Evolutionary conservation across 1,140 invertebrate genomes (phyloP), one percentile per base, ranked within the genome.

Genomic region (Calephelis virginiensis): DNA sequence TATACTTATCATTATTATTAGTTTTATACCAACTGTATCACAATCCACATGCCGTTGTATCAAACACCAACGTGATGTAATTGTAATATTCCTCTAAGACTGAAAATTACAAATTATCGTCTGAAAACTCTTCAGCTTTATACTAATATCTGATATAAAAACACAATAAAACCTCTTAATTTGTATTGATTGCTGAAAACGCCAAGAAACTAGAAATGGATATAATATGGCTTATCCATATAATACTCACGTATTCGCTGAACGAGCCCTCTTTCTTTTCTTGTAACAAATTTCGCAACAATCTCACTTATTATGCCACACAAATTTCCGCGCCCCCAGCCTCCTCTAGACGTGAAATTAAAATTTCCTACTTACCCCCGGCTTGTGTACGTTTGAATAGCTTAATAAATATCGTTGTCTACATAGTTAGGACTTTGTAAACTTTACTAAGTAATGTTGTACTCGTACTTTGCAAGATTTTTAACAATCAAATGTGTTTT

Each of bases 261-360:
- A 71, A 79, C 74, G 76, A 74, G 86, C 86, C 88, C 88, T 88
- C 82, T 81, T 90, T 89, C 88, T 90, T 90, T 90, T 90, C 88
- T 90, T 90, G 85, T 89, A 90, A 79, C 86, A 90, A 90, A 90
- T 88, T 90, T 90, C 83, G 86, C 88, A 90, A 90, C 88, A 90
- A 90, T 90, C 88, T 90, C 85, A 90, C 88, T 89, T 90, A 90
- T 89, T 90, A 90, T 90, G 88, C 88, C 85, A 89, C 88, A 90
- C 86, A 89, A 90, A 90, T 90, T 85, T 90, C 86, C 82, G 84
- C 77, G 77, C 81, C 79, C 81, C 77, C 83, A 76, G 75, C 77
- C 73, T 73, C 76, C 82, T 83, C 78, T 78, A 85, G 82, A 88
- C 83, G 80, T 82, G 85, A 90, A 89, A 90, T 89, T 90, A 89